Conservation (phyloP, 1,140 invertebrate species). For the Hyposmocoma kahamanoa region DNA sequence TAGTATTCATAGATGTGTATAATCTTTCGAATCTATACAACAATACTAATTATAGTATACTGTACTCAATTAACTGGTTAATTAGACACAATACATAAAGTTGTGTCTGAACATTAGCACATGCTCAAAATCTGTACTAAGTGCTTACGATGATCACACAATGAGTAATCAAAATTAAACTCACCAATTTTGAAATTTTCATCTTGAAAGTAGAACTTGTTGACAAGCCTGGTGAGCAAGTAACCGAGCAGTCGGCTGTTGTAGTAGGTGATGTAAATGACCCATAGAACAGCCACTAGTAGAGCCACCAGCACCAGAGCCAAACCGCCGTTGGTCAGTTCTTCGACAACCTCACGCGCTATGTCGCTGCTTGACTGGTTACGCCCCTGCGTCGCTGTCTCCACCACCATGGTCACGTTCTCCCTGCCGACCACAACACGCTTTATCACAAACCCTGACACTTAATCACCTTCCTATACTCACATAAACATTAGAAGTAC, state of each 20-base stretch:
- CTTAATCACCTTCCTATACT: not conserved
- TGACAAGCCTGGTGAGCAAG: slow-evolving; percentile 91
- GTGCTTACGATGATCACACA: no score
- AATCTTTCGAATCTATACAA: no score
- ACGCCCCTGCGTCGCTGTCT: slow-evolving; percentile 73
- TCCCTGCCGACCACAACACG: slow-evolving; percentile 27
- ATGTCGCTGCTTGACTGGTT: slow-evolving; percentile 35
- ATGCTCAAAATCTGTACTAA: no score
- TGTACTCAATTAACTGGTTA: no score
- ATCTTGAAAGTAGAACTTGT: slow-evolving; percentile 88
- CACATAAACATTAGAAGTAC: not conserved
- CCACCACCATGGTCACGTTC: slow-evolving; percentile 51
- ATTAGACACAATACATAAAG: no score
- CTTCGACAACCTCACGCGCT: slow-evolving; percentile 49
- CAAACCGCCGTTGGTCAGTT: slow-evolving; percentile 85
- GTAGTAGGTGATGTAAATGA: slow-evolving; percentile 96
- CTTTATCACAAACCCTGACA: not conserved
- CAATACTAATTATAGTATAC: no score
- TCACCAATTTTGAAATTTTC: slow-evolving; percentile 94
- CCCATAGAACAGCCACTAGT: slow-evolving; percentile 88
- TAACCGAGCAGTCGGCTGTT: slow-evolving; percentile 94
- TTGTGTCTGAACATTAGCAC: no score
- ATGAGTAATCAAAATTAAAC: no score
- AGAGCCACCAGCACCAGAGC: slow-evolving; percentile 84
- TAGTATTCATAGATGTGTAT: no score